Base-by-base conservation (phyloP, 2,888 invertebrate genomes). In the Trisateles emortualis region DNA sequence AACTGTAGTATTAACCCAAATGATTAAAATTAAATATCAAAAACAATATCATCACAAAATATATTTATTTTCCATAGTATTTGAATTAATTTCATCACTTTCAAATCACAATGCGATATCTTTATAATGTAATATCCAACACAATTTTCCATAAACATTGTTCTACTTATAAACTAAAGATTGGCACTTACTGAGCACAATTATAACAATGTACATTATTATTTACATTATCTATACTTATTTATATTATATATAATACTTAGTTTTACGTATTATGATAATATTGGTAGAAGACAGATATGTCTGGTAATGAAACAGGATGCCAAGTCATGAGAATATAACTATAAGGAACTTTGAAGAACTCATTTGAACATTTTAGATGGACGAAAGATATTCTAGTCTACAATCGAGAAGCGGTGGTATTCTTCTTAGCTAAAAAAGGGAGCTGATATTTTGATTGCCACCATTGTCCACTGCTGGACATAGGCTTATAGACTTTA, bases 131-230 rank as follows among this genome's bases (percentile, higher is more conserved):
- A 69, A 74, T 72, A 78, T 76, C 72, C 70, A 74, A 78, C 74
- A 78, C 59, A 70, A 68, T 52, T 61, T 58, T 54, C 17, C 47
- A 52, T 54, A 68, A 62, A 68, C 56, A 68, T 76, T 84, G 78
- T 76, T 66, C 88, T 88, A 90, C 88, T 89, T 90, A 71, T 1
- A 56, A 52, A 64, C 82, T 88, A 87, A 65, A 45, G 64, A 78
- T 92, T 91, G 91, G 91, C 91, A 92, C 91, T 86, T 88, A 79
- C 72, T 90, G 91, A 91, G 92, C 90, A 86, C 87, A 74, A 73
- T 59, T n/a, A 56, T 69, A 76, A 76, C 70, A 83, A 83, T 83
- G 68, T 81, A 83, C 79, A 83, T 52, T 44, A 59, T 63, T 74
- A 72, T 74, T 68, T 67, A 74, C 74, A 72, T 66, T 60, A 52